A percentile compares a stretch with the other conserved stretches of the same genome.
phyloP scores from a whole-genome alignment of 2,113 vertebrate genomes.

The Bostrychus sinensis region DNA sequence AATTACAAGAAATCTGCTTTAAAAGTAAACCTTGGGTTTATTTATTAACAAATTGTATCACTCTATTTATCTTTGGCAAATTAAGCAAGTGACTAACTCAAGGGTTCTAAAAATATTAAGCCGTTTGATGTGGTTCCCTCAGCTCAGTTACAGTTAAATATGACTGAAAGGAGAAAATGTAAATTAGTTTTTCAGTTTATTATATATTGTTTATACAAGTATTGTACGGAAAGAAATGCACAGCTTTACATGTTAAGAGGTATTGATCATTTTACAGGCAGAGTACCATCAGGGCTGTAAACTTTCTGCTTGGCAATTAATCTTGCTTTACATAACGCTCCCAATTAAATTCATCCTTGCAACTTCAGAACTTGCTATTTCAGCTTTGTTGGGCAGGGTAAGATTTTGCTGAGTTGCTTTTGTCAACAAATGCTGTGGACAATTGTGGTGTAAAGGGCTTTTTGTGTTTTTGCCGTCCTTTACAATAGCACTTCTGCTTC shows the following conservation, averaged over 20 bases:
- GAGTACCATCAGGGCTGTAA: background rate
- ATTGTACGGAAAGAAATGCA: background rate
- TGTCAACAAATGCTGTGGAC: background rate
- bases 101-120: background rate
- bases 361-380: background rate
- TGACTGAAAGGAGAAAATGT: background rate
- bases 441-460: constrained; percentile 8
- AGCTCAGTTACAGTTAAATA: background rate
- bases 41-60: background rate
- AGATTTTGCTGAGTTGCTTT: background rate
- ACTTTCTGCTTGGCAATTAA: too few species aligned
- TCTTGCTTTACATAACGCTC: background rate
- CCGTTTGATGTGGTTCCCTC: background rate
- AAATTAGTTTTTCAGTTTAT: background rate
- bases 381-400: background rate
- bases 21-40: background rate
- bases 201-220: background rate
- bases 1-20: background rate
- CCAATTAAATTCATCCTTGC: background rate
- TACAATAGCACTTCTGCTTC: constrained; percentile 50
- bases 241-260: background rate
- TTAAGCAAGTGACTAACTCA: background rate
- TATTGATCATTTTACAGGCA: background rate
- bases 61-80: background rate
- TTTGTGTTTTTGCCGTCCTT: constrained; percentile 30